phyloP scores from a whole-genome alignment of 1,140 invertebrate species.

The Drosophila carrolli region DNA sequence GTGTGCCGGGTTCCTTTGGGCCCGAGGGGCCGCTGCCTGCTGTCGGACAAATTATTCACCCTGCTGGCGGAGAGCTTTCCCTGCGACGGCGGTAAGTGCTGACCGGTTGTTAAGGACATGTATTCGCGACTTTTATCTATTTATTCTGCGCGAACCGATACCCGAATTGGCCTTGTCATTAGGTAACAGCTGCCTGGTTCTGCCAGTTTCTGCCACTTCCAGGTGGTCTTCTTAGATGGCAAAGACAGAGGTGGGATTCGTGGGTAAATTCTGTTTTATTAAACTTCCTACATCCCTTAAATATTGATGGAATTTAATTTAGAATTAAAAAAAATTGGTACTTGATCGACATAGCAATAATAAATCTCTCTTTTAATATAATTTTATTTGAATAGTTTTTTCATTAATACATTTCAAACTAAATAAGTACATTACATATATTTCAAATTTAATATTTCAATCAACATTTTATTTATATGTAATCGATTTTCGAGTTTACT shows the following conservation, averaged over 20 bases:
- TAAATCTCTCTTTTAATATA: too few relatives aligned
- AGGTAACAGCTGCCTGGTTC: conserved; percentile 26
- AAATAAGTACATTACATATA: too few relatives aligned
- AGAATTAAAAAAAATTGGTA: too few relatives aligned
- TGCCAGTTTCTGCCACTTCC: background rate
- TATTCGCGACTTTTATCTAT: conserved; percentile 22
- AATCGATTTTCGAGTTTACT: too few relatives aligned
- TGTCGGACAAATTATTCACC: conserved; percentile 85
- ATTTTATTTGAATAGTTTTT: too few relatives aligned
- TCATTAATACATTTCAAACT: too few relatives aligned
- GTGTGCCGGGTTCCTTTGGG: conserved; percentile 84
- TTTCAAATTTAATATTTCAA: too few relatives aligned
- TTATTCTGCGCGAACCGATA: conserved; percentile 40
- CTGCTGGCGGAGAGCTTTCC: conserved; percentile 84
- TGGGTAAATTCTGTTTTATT: too few relatives aligned
- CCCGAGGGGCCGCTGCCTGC: conserved; percentile 83
- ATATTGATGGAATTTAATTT: too few relatives aligned
- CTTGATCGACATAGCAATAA: too few relatives aligned
- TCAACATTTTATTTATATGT: too few relatives aligned
- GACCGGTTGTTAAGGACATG: conserved; percentile 8
- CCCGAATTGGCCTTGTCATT: conserved; percentile 67
- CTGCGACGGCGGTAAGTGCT: conserved; percentile 80
- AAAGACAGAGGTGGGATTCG: background rate
- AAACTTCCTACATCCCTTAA: too few relatives aligned
- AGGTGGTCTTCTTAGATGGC: background rate